These are phyloP conservation scores for Hypotaenidia philippensis DNA, from an alignment of 2,797 vertebrate species.

Conservation along the genomic window DNA sequence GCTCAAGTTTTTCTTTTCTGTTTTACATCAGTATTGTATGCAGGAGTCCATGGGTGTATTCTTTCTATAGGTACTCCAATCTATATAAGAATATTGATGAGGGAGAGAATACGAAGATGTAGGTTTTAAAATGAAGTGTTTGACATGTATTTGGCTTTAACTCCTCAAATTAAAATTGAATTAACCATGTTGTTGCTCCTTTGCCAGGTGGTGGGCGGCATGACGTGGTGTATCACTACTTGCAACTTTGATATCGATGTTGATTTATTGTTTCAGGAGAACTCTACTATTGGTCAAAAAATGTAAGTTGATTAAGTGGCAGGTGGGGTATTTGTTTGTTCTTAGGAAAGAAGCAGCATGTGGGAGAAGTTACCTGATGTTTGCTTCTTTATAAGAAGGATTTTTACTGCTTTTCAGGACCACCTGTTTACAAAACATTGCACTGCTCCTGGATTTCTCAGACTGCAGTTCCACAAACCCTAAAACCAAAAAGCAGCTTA, in stretches of 20 bases:
- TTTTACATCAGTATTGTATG: background rate
- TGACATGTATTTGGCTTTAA: background rate
- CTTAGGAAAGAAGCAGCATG: background rate
- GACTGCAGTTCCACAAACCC: background rate
- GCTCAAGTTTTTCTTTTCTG: background rate
- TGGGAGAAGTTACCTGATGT: background rate
- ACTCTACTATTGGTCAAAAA: slow-evolving; percentile 98
- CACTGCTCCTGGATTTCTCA: background rate
- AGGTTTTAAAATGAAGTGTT: background rate
- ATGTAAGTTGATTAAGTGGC: slow-evolving; percentile 85
- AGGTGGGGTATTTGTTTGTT: background rate
- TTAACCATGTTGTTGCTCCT: background rate
- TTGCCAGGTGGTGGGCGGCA: slow-evolving; percentile 94
- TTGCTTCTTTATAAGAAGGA: background rate
- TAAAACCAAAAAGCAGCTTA: background rate
- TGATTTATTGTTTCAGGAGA: slow-evolving; percentile 97
- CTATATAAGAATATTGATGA: background rate
- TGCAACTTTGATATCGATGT: slow-evolving; percentile 96
- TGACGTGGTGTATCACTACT: slow-evolving; percentile 99
- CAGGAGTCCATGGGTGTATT: background rate
- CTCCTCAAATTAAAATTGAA: background rate
- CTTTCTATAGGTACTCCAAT: background rate
- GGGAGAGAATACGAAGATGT: background rate
- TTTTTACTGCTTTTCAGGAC: background rate
- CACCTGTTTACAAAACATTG: background rate